Percentiles rank a stretch among this genome's conserved stretches.
phyloP scores from a whole-genome alignment of 2,113 vertebrate genomes.

The Trinectes maculatus region DNA sequence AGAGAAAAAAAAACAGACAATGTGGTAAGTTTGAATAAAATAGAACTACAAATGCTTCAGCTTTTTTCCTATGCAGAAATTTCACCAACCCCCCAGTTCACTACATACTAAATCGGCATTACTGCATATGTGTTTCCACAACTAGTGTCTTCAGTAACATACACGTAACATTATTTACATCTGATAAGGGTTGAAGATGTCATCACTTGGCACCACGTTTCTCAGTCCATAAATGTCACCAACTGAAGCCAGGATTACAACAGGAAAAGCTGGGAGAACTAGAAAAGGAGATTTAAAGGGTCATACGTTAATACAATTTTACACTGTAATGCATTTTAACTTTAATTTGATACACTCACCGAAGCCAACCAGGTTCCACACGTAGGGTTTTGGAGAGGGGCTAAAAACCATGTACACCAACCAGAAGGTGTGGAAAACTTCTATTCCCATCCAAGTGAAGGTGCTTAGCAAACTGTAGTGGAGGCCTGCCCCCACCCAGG shows the following conservation, averaged over 20 bases:
- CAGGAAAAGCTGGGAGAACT: constrained; percentile 73
- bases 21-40: not conserved
- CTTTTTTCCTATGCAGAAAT: too few relatives aligned
- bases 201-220: constrained; percentile 48
- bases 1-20: not conserved
- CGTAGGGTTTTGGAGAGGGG: constrained; percentile 49
- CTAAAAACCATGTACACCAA: constrained; percentile 76
- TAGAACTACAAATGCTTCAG: too few relatives aligned
- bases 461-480: constrained; percentile 81
- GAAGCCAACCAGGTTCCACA: constrained; percentile 76
- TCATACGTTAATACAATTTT: too few relatives aligned
- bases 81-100: not conserved
- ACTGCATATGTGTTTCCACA: too few relatives aligned
- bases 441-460: constrained; percentile 82
- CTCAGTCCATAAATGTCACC: constrained; percentile 74
- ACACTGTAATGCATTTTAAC: too few relatives aligned
- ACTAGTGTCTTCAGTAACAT: too few relatives aligned
- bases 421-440: constrained; percentile 82
- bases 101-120: not conserved
- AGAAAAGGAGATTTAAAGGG: not conserved
- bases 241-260: constrained; percentile 58
- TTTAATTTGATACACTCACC: constrained; percentile 60
- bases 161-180: constrained; percentile 77
- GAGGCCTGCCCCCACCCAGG: constrained; percentile 61
- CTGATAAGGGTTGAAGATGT: constrained; percentile 48